Percentiles rank a stretch among this genome's conserved stretches.
Evolutionary conservation across 2,888 invertebrate genomes (phyloP).

Genomic region (Colletes collaris): DNA sequence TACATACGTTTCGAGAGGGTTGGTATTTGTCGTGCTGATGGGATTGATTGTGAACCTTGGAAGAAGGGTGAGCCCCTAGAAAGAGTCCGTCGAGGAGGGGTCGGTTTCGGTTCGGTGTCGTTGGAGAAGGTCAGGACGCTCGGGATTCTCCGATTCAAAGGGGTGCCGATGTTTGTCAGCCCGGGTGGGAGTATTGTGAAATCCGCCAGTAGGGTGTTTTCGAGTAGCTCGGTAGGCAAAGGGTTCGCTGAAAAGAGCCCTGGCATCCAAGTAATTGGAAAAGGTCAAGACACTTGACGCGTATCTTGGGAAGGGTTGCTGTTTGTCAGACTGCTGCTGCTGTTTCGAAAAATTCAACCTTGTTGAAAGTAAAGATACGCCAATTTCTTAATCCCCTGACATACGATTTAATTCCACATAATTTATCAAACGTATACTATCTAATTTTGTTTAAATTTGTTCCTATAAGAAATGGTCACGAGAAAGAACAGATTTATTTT

Average conservation of each 20-base stretch:
- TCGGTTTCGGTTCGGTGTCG: slow-evolving; percentile 11
- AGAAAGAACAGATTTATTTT: too few species aligned
- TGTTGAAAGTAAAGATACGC: too few species aligned
- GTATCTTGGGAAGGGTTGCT: slow-evolving; percentile 4
- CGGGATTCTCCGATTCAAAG: slow-evolving; percentile 34
- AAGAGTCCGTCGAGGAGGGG: not conserved
- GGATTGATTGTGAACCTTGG: slow-evolving; percentile 35
- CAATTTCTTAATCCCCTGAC: too few species aligned
- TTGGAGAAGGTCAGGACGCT: slow-evolving; percentile 38
- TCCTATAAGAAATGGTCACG: too few species aligned
- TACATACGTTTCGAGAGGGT: not conserved
- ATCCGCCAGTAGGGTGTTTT: slow-evolving; percentile 1
- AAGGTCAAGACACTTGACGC: slow-evolving; percentile 29
- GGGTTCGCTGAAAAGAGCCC: not conserved
- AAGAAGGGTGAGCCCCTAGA: slow-evolving; percentile 6
- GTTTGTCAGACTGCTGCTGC: not conserved
- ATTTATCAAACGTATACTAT: too few species aligned
- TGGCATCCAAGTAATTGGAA: slow-evolving; percentile 19
- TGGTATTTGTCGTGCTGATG: slow-evolving; percentile 34
- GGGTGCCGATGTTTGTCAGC: slow-evolving; percentile 25
- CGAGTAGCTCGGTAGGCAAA: not conserved
- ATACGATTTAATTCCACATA: too few species aligned
- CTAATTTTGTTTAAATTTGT: too few species aligned
- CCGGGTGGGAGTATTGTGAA: slow-evolving; percentile 3
- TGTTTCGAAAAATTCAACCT: too few species aligned